Evolutionary conservation across 2,113 vertebrate genomes (phyloP).

Genomic region (Hemiscyllium ocellatum): DNA sequence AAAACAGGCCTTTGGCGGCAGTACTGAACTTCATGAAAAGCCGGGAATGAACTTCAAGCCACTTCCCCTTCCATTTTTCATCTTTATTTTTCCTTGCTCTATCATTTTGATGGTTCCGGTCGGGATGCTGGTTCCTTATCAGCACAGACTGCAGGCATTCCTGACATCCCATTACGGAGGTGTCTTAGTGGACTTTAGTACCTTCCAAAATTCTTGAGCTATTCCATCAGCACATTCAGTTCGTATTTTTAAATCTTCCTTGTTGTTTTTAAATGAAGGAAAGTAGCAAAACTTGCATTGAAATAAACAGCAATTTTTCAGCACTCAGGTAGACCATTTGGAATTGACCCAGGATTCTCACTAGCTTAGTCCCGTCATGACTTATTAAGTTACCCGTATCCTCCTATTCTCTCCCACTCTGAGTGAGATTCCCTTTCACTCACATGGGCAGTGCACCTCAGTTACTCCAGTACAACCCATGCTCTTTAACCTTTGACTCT

Average conservation of each 20-base stretch:
- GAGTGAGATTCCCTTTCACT: not conserved
- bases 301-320: not conserved
- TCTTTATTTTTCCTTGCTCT: not conserved
- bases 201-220: not conserved
- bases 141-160: not conserved
- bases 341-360: not conserved
- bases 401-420: not conserved
- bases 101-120: not conserved
- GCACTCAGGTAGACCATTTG: not conserved
- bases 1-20: not conserved
- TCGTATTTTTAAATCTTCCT: not conserved
- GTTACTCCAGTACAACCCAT: not conserved
- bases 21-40: not conserved
- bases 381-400: not conserved
- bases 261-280: not conserved
- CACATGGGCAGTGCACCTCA: not conserved
- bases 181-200: not conserved
- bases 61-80: constrained; percentile 1
- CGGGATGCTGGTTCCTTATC: not conserved
- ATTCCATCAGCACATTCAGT: not conserved
- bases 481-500: not conserved
- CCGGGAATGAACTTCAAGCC: not conserved
- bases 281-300: not conserved
- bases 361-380: not conserved
- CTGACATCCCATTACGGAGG: not conserved